Base-by-base conservation (phyloP, 2,113 vertebrate genomes). In the Falco punctatus region DNA sequence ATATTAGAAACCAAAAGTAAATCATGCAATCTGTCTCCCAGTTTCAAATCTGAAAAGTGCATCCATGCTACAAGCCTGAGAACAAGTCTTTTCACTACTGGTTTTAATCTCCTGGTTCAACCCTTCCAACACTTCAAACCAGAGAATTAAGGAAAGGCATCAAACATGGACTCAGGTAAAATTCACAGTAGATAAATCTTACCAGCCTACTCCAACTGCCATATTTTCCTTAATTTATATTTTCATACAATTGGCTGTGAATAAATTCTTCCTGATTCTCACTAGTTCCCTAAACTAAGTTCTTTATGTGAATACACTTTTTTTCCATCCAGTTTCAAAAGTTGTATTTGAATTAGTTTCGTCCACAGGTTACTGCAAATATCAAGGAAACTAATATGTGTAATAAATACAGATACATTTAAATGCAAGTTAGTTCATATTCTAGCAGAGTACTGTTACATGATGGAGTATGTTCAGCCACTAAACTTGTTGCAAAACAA, bases 61-160 rank as follows among this genome's bases (percentile, higher is more conserved):
- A 55, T 69, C 73, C 55, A 64, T 10, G 59, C 67, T 70, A 71
- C 33, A 81, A 77, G 48, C 21, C 66, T 79, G 77, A 89, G 64
- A 96, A 92, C 13, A 89, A 80, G 86, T 67, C 16, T 70, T 94
- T 69, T 49, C 70, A 66, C 24, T 40, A 17, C 33, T 23, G 9
- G 1, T 49, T 88, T 72, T 55, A 66, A 55, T 51, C 33, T 80
- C 14, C 13, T 13, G 38, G 27, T 79, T 73, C n/a, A 83, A 44
- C 4, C 23, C n/a, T 64, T 13, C 4, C 1, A 78, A 66, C 15
- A 27, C 17, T 61, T 69, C 64, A 54, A 92, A 81, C 1, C 12
- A 70, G 46, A 79, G 18, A 78, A 88, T 66, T 83, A n/a, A 88
- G 71, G n/a, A 94, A 94, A 92, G 38, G 26, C n/a, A 93, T 49